Percentiles rank a stretch among this genome's conserved stretches.
Conservation (phyloP, 2,113 vertebrate species). For the Pterocles gutturalis region DNA sequence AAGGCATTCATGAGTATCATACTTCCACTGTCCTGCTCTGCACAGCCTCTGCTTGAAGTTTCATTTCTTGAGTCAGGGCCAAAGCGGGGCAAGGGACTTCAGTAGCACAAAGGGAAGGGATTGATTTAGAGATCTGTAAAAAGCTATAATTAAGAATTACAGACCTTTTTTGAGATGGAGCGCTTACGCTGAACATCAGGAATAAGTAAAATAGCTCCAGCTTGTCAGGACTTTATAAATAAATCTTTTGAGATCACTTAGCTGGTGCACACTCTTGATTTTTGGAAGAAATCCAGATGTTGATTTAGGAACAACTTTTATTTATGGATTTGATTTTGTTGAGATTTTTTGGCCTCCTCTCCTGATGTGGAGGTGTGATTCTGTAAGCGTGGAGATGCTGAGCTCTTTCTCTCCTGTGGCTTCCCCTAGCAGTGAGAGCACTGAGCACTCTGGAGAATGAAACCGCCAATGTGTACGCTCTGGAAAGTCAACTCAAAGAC, state of each 20-base stretch:
- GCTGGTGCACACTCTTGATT: neutral
- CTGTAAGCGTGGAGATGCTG: neutral
- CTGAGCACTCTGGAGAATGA: neutral
- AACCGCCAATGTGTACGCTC: neutral
- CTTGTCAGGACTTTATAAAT: constrained; percentile 1
- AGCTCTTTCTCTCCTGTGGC: neutral
- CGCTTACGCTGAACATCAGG: constrained; percentile 6
- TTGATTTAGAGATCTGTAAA: constrained; percentile 14
- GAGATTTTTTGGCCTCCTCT: neutral
- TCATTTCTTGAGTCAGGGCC: neutral
- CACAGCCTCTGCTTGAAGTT: neutral
- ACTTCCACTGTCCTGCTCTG: neutral
- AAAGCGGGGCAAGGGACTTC: neutral
- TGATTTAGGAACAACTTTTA: constrained; percentile 37
- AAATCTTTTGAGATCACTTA: neutral
- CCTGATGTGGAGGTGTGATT: neutral
- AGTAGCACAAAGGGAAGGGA: neutral
- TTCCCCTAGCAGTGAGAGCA: neutral
- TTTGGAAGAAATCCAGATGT: constrained; percentile 44
- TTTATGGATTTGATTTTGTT: constrained; percentile 33
- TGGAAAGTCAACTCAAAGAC: neutral
- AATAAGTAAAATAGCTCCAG: constrained; percentile 14
- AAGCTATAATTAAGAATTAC: constrained; percentile 2
- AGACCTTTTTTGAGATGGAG: neutral
- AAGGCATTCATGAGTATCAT: neutral